Evolutionary conservation across 2,113 vertebrate species (phyloP).

Genomic region (Phainopepla nitens): DNA sequence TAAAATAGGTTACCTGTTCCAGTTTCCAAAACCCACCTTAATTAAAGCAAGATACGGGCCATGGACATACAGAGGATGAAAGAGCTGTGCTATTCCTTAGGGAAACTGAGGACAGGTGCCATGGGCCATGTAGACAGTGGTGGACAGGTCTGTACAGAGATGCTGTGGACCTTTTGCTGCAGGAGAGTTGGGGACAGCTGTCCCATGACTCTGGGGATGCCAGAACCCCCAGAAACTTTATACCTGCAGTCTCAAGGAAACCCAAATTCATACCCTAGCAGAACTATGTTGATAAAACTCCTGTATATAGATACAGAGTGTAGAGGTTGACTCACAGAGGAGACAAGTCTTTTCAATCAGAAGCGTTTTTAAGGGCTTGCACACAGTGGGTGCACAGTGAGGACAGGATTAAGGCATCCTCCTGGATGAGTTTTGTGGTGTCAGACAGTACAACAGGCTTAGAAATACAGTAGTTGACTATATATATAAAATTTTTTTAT

Average conservation of each 20-base stretch:
- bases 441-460: background rate
- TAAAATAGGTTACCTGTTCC: background rate
- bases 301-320: rapidly evolving
- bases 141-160: background rate
- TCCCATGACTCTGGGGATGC: background rate
- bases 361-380: background rate
- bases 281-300: background rate
- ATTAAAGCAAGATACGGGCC: background rate
- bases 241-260: background rate
- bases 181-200: background rate
- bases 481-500: background rate
- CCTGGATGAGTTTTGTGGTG: background rate
- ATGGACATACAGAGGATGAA: background rate
- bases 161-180: background rate
- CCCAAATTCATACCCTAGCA: background rate
- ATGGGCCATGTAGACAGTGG: background rate
- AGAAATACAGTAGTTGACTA: background rate
- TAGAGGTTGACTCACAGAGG: background rate
- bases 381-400: background rate
- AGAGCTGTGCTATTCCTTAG: background rate
- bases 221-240: background rate
- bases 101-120: background rate
- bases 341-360: background rate
- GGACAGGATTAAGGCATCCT: background rate
- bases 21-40: background rate